A percentile compares a stretch with the other conserved stretches of the same genome.
Evolutionary conservation across 2,113 vertebrate genomes (phyloP).

Genomic region (Paradisaea rubra): DNA sequence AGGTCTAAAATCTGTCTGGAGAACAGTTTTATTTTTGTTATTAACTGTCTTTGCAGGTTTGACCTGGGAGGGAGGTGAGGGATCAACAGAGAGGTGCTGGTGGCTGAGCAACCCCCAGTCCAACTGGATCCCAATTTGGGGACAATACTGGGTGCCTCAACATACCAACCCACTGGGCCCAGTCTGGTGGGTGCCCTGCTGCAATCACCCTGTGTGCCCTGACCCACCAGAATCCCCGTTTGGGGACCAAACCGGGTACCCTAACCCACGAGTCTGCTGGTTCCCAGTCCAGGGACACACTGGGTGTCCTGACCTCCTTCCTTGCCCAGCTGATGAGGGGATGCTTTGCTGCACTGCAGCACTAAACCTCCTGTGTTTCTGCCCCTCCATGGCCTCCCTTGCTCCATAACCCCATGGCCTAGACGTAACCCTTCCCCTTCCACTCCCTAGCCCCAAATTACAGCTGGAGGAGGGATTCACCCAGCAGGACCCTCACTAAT

Average conservation of each 20-base stretch:
- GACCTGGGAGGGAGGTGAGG: not conserved
- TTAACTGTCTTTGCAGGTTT: not conserved
- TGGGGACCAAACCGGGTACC: not conserved
- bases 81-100: not conserved
- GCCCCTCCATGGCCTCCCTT: not conserved
- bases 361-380: not conserved
- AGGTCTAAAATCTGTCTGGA: not conserved
- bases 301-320: not conserved
- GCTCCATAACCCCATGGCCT: not conserved
- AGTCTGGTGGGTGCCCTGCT: not conserved
- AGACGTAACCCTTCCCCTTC: not conserved
- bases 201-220: not conserved
- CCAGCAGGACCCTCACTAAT: not conserved
- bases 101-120: not conserved
- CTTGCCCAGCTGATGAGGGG: accelerated
- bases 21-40: not conserved
- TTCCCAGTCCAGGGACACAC: not conserved
- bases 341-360: not conserved
- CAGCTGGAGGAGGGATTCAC: not conserved
- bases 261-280: not conserved
- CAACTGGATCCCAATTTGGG: not conserved
- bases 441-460: not conserved
- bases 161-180: not conserved
- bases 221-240: not conserved
- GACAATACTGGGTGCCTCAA: not conserved